Conservation (phyloP, 2,113 vertebrate species). For the Tautogolabrus adspersus region DNA sequence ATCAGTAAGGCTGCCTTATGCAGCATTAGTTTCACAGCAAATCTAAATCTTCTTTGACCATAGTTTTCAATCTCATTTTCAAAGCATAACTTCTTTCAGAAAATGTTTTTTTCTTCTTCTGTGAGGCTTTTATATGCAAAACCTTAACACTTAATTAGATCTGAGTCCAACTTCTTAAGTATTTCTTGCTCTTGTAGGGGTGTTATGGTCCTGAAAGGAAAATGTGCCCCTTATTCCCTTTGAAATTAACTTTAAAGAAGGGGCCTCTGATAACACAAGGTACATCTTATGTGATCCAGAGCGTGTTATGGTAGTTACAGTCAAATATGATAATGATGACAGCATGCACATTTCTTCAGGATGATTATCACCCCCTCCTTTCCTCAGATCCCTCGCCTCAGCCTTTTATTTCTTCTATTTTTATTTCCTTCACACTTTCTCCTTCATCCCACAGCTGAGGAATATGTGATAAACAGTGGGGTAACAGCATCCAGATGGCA, state of each 20-base stretch:
- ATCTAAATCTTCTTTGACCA: conserved; percentile 1
- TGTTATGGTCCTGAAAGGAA: conserved; percentile 18
- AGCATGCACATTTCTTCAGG: conserved; percentile 31
- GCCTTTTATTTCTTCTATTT: conserved; percentile 38
- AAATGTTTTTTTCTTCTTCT: conserved; percentile 21
- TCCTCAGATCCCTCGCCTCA: not conserved
- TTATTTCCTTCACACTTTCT: conserved; percentile 46
- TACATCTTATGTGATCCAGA: conserved; percentile 27
- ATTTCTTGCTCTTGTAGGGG: conserved; percentile 5
- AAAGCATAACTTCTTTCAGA: conserved; percentile 8
- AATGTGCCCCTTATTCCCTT: conserved; percentile 13
- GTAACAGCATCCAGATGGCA: conserved; percentile 68
- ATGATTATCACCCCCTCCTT: conserved; percentile 15
- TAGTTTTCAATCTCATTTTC: conserved; percentile 12
- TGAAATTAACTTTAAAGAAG: conserved; percentile 24
- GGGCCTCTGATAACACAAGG: conserved; percentile 13
- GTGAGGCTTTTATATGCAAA: not conserved
- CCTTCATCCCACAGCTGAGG: conserved; percentile 24
- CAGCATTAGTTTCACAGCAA: not conserved
- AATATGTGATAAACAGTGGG: conserved; percentile 57
- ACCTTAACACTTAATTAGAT: conserved; percentile 7
- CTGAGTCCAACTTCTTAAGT: conserved; percentile 9
- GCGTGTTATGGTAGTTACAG: conserved; percentile 9
- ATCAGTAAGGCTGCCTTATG: not conserved
- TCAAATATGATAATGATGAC: conserved; percentile 48